Base-by-base conservation (phyloP, 1,140 invertebrate species). In the Nixonia krombeini region DNA sequence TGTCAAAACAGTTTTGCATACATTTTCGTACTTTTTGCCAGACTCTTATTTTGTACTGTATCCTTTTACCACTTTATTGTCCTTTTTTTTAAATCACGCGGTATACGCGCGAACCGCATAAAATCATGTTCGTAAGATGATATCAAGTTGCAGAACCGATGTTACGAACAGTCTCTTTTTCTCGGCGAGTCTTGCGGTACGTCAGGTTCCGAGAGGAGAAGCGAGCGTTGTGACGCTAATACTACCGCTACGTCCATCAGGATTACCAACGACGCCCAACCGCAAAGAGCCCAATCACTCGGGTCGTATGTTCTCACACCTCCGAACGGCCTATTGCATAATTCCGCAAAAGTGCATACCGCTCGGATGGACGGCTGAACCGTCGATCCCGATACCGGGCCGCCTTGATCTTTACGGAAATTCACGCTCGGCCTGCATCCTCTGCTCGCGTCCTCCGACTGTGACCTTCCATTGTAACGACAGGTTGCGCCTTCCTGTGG, bases 161-260 rank as follows among this genome's bases (percentile, higher is more conserved):
- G 41, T 44, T n/a, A 28, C 41, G 16, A 44, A 21, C 46, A 41
- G 16, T 2, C 46, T 23, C 29, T 53, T 62, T 31, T 58, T 42
- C 55, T 17, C 2, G 7, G 4, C 40, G 55, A 40, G 38, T 45
- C 17, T 47, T 57, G 52, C 53, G 49, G 53, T 52, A 55, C 51
- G 40, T 49, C 18, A 41, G 41, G n/a, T n/a, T n/a, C n/a, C n/a
- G n/a, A n/a, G n/a, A n/a, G n/a, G n/a, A n/a, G n/a, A n/a, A n/a
- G 35, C 35, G 35, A 38, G 8, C 35, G 35, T 10, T 38, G 47
- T 55, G 74, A 74, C 77, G 71, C 74, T 80, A 80, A 80, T 78
- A 61, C 78, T 73, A 75, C 73, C 74, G 76, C 67, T 42, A 79
- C 62, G 77, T 75, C 73, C 70, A 73, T 80, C 80, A 75, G 73